Conservation (phyloP, 2,797 vertebrate genomes). For the Pteropus rufus region DNA sequence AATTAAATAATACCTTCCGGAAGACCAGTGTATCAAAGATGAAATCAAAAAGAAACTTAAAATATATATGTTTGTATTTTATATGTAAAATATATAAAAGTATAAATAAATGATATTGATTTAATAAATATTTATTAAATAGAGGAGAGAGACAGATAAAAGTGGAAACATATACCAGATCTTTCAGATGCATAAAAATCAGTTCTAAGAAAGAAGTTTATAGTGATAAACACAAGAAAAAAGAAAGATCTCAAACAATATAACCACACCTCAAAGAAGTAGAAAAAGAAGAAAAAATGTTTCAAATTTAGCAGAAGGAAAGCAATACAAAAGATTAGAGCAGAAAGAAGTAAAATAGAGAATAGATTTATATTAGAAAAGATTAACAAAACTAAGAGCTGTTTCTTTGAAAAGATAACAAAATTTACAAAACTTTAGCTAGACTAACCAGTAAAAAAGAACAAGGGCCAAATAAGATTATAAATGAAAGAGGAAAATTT, state of each 20-base stretch:
- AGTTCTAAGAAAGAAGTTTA: neutral
- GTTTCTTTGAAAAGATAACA: neutral
- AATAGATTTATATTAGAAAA: neutral
- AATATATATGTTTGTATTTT: too few species aligned
- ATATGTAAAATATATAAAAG: too few species aligned
- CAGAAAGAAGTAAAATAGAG: neutral
- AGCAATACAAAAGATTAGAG: neutral
- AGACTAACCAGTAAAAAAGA: neutral
- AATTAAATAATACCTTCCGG: neutral
- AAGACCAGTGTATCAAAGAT: neutral
- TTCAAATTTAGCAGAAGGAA: neutral
- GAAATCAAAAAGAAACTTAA: neutral
- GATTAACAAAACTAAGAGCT: neutral
- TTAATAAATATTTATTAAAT: too few species aligned
- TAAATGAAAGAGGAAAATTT: neutral
- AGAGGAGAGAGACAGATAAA: neutral
- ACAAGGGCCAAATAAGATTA: neutral
- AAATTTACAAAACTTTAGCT: neutral
- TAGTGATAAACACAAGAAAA: neutral
- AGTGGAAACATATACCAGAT: neutral
- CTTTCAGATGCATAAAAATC: neutral
- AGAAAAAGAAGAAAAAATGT: neutral
- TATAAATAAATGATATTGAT: too few species aligned
- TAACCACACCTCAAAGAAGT: neutral
- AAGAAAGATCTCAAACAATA: neutral